Evolutionary conservation across 2,113 vertebrate species (phyloP).

Genomic region (Oncorhynchus tshawytscha): DNA sequence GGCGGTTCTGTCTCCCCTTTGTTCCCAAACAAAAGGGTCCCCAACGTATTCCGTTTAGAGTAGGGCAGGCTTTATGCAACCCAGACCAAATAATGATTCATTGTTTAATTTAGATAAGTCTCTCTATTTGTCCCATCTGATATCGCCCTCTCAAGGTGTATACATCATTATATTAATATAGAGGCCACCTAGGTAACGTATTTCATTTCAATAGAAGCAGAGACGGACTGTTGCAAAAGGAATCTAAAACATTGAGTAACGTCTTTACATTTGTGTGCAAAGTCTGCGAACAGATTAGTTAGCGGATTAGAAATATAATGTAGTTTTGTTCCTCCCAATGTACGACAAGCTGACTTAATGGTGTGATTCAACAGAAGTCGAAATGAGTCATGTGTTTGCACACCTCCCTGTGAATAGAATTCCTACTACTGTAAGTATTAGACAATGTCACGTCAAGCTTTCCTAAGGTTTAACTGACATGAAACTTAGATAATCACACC

Average conservation of each 20-base stretch:
- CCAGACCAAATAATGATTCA: constrained; percentile 87
- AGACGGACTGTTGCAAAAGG: constrained; percentile 50
- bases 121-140: constrained; percentile 83
- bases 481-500: not conserved
- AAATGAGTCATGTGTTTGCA: constrained; percentile 1
- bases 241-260: constrained; percentile 28
- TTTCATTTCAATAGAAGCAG: constrained; percentile 77
- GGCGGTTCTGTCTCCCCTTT: constrained; percentile 83
- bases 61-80: constrained; percentile 82
- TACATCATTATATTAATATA: constrained; percentile 69
- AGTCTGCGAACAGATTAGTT: constrained; percentile 4
- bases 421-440: not conserved
- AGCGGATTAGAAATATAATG: constrained; percentile 16
- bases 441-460: not conserved
- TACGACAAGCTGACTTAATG: not conserved
- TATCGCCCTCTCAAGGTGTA: constrained; percentile 72
- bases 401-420: not conserved
- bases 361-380: not conserved
- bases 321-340: constrained; percentile 13
- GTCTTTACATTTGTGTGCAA: constrained; percentile 29
- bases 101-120: constrained; percentile 87
- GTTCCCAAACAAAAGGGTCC: constrained; percentile 84
- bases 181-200: constrained; percentile 75
- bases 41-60: constrained; percentile 80
- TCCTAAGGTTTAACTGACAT: not conserved